Conservation (phyloP, 92 coral and sea anemone genomes). For the Desmophyllum pertusum region DNA sequence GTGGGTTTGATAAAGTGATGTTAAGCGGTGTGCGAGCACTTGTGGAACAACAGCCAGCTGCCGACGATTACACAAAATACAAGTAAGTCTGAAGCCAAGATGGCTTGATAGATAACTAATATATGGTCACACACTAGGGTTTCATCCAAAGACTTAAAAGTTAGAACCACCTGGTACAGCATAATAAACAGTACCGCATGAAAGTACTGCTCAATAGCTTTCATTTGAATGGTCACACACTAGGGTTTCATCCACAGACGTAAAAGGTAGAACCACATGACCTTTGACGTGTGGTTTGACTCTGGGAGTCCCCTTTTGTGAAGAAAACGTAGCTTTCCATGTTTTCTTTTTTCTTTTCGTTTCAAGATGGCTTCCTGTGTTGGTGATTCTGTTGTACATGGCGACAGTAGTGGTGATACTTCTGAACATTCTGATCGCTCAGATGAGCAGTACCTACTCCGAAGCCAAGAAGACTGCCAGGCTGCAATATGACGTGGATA, state of each 20-base stretch:
- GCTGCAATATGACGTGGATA: conserved; percentile 70
- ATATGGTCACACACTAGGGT: too few relatives aligned
- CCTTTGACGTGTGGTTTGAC: too few relatives aligned
- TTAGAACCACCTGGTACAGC: too few relatives aligned
- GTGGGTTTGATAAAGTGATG: conserved; percentile 69
- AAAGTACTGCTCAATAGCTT: too few relatives aligned
- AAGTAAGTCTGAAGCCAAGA: conserved; percentile 46
- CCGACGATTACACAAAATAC: conserved; percentile 70
- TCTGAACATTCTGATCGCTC: conserved; percentile 78
- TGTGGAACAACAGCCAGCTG: conserved; percentile 75
- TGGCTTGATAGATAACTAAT: background rate
- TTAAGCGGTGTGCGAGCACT: conserved; percentile 72
- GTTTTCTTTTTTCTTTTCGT: background rate
- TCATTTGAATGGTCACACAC: too few relatives aligned
- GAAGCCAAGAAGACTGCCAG: conserved; percentile 79
- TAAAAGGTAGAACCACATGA: too few relatives aligned
- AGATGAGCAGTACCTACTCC: conserved; percentile 72
- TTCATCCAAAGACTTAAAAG: too few relatives aligned
- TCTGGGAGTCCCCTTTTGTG: too few relatives aligned
- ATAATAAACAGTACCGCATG: too few relatives aligned
- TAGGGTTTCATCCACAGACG: too few relatives aligned
- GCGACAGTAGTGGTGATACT: conserved; percentile 71
- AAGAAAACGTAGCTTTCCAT: too few relatives aligned
- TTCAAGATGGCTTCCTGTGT: conserved; percentile 68
- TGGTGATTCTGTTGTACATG: conserved; percentile 72